phyloP scores from a whole-genome alignment of 2,888 invertebrate species.

The Macaria liturata region DNA sequence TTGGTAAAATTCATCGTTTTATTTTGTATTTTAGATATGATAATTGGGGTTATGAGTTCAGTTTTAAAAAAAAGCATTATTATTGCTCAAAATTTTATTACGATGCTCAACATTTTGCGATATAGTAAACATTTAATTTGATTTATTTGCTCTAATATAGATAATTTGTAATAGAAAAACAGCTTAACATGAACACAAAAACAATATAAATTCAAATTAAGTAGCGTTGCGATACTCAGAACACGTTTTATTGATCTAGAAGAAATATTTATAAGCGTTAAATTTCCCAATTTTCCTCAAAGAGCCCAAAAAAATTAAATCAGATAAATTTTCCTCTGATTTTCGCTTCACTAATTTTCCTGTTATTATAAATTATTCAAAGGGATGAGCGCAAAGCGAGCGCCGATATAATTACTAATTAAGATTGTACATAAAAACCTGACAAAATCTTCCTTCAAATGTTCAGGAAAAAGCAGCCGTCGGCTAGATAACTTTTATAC shows the following conservation, averaged over 20 bases:
- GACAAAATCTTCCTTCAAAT: slow-evolving; percentile 10
- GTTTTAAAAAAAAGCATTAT: background rate
- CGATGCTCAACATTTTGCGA: too few species aligned
- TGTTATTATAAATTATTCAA: slow-evolving; percentile 15
- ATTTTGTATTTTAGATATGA: too few species aligned
- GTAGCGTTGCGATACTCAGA: background rate
- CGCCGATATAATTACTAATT: slow-evolving; percentile 22
- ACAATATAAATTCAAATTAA: too few species aligned
- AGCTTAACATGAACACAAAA: too few species aligned
- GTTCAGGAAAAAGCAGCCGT: background rate
- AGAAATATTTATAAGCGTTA: slow-evolving; percentile 4
- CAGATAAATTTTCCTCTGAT: slow-evolving; percentile 9
- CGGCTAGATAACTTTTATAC: slow-evolving; percentile 6
- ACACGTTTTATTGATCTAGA: slow-evolving; percentile 5
- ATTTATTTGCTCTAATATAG: too few species aligned
- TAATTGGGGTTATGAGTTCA: too few species aligned
- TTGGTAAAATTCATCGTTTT: too few species aligned
- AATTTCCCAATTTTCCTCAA: slow-evolving; percentile 15
- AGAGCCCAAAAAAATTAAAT: slow-evolving; percentile 14
- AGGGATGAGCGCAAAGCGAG: slow-evolving; percentile 8
- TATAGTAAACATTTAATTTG: too few species aligned
- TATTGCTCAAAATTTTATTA: background rate
- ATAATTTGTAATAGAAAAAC: too few species aligned
- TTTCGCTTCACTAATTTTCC: slow-evolving; percentile 20
- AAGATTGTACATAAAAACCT: slow-evolving; percentile 16